Evolutionary conservation across 2,888 invertebrate genomes (phyloP).

Genomic region (Hypomecis atomaria): DNA sequence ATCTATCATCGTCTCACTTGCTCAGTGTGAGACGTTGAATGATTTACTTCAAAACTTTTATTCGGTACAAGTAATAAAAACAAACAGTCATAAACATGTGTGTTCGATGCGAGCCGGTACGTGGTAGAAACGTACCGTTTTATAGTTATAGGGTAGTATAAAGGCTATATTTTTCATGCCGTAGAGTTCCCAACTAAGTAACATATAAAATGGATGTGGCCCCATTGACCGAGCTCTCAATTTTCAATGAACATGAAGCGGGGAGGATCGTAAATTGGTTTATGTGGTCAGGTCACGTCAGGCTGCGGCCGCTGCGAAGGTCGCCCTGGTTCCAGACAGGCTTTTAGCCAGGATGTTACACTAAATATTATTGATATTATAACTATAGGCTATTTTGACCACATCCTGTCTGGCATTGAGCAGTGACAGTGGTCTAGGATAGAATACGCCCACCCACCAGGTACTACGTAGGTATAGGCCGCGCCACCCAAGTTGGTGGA

Average conservation of each 20-base stretch:
- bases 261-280: constrained; percentile 51
- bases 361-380: neutral
- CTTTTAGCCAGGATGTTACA: constrained; percentile 19
- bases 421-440: too few species aligned
- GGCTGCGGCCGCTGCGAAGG: constrained; percentile 49
- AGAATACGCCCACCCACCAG: too few species aligned
- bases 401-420: too few species aligned
- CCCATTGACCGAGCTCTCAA: constrained; percentile 49
- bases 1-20: constrained; percentile 23
- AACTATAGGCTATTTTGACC: too few species aligned
- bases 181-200: constrained; percentile 18
- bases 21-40: constrained; percentile 19
- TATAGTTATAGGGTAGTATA: constrained; percentile 17
- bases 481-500: too few species aligned
- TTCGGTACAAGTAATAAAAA: constrained; percentile 15
- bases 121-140: constrained; percentile 11
- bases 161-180: constrained; percentile 15
- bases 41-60: constrained; percentile 23
- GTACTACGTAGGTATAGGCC: too few species aligned
- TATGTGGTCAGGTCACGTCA: constrained; percentile 61
- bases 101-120: constrained; percentile 8
- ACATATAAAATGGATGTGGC: constrained; percentile 34
- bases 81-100: constrained; percentile 20
- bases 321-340: constrained; percentile 36
- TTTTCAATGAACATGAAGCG: constrained; percentile 56